These are phyloP conservation scores for Euzetes globulus DNA, from an alignment of 2,888 invertebrate species.

Conservation along the genomic window DNA sequence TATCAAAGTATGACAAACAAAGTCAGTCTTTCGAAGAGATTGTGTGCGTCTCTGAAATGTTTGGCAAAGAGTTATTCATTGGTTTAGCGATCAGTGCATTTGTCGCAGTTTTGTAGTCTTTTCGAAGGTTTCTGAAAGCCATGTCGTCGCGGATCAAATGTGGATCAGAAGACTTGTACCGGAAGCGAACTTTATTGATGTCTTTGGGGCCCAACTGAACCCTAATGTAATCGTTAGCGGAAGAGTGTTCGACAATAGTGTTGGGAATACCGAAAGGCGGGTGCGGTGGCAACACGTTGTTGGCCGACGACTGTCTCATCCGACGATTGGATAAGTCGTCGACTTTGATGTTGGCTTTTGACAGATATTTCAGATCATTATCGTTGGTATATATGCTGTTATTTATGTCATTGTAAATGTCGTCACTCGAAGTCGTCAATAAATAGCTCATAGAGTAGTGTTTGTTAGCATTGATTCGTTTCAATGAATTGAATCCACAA, in stretches of 20 bases:
- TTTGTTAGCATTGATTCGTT: constrained; percentile 7
- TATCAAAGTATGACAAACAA: too few relatives aligned
- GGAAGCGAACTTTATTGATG: constrained; percentile 16
- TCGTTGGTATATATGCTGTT: neutral
- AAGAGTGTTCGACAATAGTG: constrained; percentile 62
- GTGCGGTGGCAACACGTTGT: constrained; percentile 63
- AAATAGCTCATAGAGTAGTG: constrained; percentile 15
- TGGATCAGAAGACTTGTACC: constrained; percentile 34
- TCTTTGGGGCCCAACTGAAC: constrained; percentile 49
- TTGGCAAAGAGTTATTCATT: neutral
- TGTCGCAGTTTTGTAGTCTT: constrained; percentile 53
- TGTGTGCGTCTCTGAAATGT: neutral
- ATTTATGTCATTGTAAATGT: neutral
- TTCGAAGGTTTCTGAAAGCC: constrained; percentile 73
- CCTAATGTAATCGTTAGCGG: constrained; percentile 75
- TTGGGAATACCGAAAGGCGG: constrained; percentile 84
- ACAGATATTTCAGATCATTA: constrained; percentile 7
- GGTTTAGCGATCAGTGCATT: neutral
- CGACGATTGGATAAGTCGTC: constrained; percentile 41
- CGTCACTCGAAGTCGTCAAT: neutral
- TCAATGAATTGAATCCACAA: neutral
- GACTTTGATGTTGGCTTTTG: constrained; percentile 39
- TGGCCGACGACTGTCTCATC: constrained; percentile 38
- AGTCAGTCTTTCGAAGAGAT: neutral
- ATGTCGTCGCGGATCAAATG: constrained; percentile 70